Base-by-base conservation (phyloP, 1,140 invertebrate species). In the Hypsibius dujardini region DNA sequence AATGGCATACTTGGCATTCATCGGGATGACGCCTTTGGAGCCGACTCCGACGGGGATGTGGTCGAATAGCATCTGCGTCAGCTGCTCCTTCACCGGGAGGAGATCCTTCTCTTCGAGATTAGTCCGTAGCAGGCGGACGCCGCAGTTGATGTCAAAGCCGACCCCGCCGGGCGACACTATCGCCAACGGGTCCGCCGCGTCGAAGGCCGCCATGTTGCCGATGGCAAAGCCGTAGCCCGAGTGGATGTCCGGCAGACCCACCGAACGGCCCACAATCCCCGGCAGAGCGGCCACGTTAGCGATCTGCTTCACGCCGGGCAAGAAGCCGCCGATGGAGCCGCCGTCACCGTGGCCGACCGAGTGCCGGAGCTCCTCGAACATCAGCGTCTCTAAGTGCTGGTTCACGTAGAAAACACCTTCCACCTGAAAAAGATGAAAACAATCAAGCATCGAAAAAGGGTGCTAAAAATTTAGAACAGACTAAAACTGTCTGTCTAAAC, bases 141-240 rank as follows among this genome's bases (percentile, higher is more conserved):
- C 95, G 83, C 95, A 98, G 79, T 98, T 98, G 59, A 98, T 98
- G 82, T 98, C 95, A 83, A 98, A 98, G 2, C 95, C 95, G 60
- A 98, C 95, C 73, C 95, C 95, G 70, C 95, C 95, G 70, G 96
- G 96, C 15, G 95, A 98, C 1, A 99, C 93, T 72, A 99, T 88
- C 46, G 94, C 88, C 74, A 88, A 83, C 12, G 92, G 92, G 83
- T 99, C 86, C 77, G 86, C 83, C 81, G 94, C 88, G 80, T 99
- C 96, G 84, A 99, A 99, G 46, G 96, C 96, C 74, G 96, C 96
- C 90, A 98, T 97, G 80, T 99, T 99, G 74, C 87, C 90, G 80
- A 99, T 99, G 45, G 95, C 95, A 86, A 98, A 99, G 50, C 95
- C 95, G 85, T 99, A 98, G 56, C 95, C 96, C 45, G 94, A 96